Base-by-base conservation (phyloP, 1,140 invertebrate genomes). In the Formica exsecta region DNA sequence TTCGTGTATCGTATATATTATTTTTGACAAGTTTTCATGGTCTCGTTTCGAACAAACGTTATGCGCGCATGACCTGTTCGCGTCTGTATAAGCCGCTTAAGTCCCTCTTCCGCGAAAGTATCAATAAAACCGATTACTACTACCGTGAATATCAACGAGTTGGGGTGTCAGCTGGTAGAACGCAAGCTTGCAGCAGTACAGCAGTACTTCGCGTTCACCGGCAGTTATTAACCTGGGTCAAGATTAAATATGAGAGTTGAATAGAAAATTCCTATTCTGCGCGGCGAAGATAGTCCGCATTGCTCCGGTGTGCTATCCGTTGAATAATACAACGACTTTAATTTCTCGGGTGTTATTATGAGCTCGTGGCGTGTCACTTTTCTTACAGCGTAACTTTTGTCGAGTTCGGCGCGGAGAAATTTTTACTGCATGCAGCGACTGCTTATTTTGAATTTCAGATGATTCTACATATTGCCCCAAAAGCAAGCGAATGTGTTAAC, bases 51-150 rank as follows among this genome's bases (percentile, higher is more conserved):
- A 51, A 3, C 4, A 41, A 41, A 9, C 22, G 3, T 25, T 19
- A 51, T 51, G 48, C 16, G 13, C 48, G 16, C 13, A 51, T 51
- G 13, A 71, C 51, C 54, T 80, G 25, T 81, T 13, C 48, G 13
- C 19, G 59, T 6, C 41, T 64, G 65, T 6, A 19, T 77, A 66
- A 66, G 83, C 59, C 62, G 74, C 44, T 87, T 66, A 89, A 90
- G 61, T 54, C 64, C 36, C 64, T 41, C 25, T 8, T 32, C 13
- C 48, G 74, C 81, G 62, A 76, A 90, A 87, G 62, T 89, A 87
- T 90, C 80, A 89, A 89, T 90, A 86, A 89, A 90, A 90, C 48
- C 64, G 13, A 77, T 74, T 73, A 75, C 62, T n/a, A n/a, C 29
- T 25, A 36, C 41, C 70, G 68, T 66, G 89, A 90, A 90, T 87